Base-by-base conservation (phyloP, 2,888 invertebrate genomes). In the Cremastobaeus sp. region DNA sequence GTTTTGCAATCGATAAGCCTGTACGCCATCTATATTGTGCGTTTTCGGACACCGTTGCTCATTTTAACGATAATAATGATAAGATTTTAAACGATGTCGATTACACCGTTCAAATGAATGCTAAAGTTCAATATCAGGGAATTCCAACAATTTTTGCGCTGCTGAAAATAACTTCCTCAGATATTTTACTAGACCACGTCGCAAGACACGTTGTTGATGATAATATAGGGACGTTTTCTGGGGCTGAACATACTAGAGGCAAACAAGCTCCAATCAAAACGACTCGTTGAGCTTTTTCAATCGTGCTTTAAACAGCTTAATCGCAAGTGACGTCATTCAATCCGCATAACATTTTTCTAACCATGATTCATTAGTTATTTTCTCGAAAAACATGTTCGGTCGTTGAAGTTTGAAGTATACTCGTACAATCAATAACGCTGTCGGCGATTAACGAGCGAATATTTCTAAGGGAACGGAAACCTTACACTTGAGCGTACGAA, bases 11-110 rank as follows among this genome's bases (percentile, higher is more conserved):
- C 43, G 55, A 73, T 68, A 74, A 76, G 25, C 47, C 18, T 41
- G n/a, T 74, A 69, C 69, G 69, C 76, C 73, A 54, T 76, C 75
- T 77, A 76, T 77, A 77, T 78, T 76, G 79, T 76, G 78, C 77
- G 76, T 76, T 76, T 37, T 21, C 71, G 70, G 48, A 69, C 39
- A 59, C 55, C 30, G 41, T 74, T 74, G 69, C 74, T 74, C 74
- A 74, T 74, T 69, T n/a, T n/a, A n/a, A n/a, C n/a, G n/a, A 34
- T 64, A 64, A 47, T 52, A 65, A 74, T 70, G 70, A 74, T 74
- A 74, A 74, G 68, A 65, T 57, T 60, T 65, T 59, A 70, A 74
- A 60, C 69, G 28, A 69, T 64, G 69, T 69, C 64, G 50, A 74
- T 59, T 68, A 68, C 57, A 57, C 37, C 34, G 39, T 62, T 73